Conservation (phyloP, 2,797 vertebrate genomes). For the Scyliorhinus canicula region DNA sequence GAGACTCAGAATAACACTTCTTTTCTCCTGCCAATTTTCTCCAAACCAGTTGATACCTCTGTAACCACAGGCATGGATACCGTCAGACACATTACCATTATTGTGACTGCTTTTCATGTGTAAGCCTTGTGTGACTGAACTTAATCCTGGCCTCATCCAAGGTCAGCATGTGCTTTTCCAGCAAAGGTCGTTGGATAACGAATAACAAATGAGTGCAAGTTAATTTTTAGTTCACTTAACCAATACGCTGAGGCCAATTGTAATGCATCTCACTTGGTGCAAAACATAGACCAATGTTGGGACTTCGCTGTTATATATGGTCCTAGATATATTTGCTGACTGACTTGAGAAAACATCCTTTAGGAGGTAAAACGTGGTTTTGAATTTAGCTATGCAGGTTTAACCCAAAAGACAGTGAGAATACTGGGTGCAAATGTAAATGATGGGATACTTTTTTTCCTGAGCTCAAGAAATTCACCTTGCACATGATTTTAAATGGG, state of each 20-base stretch:
- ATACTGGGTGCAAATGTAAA: neutral
- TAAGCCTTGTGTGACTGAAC: neutral
- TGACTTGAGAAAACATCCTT: neutral
- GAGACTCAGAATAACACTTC: neutral
- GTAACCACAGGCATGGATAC: neutral
- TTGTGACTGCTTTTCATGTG: neutral
- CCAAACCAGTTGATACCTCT: neutral
- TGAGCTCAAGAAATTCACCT: neutral
- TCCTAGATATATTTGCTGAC: neutral
- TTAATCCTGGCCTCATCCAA: neutral
- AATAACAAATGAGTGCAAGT: neutral
- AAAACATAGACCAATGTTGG: neutral
- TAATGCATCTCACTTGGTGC: no score
- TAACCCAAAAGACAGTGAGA: neutral
- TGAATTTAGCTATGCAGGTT: neutral
- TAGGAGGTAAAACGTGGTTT: neutral
- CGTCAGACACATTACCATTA: neutral
- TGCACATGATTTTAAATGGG: neutral
- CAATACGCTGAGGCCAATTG: neutral
- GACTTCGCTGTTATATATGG: neutral
- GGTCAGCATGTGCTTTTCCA: neutral
- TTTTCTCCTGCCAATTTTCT: neutral
- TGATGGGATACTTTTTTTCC: neutral
- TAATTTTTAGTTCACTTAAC: neutral
- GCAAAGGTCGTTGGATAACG: neutral